phyloP scores from a whole-genome alignment of 2,113 vertebrate species.

The Ondatra zibethicus region DNA sequence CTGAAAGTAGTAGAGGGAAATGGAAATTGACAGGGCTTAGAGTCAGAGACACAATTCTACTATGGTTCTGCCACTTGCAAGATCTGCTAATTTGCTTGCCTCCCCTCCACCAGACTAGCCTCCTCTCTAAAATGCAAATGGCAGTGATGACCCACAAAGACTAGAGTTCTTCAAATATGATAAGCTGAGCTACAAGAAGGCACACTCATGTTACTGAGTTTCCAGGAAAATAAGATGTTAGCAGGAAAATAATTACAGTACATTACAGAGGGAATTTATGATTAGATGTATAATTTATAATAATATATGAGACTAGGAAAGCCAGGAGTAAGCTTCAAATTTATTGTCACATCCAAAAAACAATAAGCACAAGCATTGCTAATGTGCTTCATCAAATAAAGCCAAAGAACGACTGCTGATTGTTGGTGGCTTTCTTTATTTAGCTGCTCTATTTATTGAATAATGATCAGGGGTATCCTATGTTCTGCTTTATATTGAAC shows the following conservation, averaged over 20 bases:
- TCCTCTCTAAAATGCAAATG: background rate
- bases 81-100: background rate
- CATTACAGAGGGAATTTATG: background rate
- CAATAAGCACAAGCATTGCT: background rate
- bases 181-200: background rate
- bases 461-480: background rate
- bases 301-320: background rate
- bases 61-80: background rate
- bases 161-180: background rate
- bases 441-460: background rate
- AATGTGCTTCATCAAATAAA: background rate
- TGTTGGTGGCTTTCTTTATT: background rate
- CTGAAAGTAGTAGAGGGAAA: constrained; percentile 17
- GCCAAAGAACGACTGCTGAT: background rate
- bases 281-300: background rate
- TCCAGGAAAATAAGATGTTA: background rate
- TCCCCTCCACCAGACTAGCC: background rate
- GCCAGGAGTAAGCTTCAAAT: background rate
- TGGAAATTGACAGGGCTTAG: background rate
- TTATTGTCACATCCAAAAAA: background rate
- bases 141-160: background rate
- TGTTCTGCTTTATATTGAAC: background rate
- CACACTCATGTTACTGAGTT: background rate
- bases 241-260: background rate
- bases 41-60: background rate